Percentiles rank a stretch among this genome's conserved stretches.
Evolutionary conservation across 2,113 vertebrate species (phyloP).

Genomic region (Crotalus tigris): DNA sequence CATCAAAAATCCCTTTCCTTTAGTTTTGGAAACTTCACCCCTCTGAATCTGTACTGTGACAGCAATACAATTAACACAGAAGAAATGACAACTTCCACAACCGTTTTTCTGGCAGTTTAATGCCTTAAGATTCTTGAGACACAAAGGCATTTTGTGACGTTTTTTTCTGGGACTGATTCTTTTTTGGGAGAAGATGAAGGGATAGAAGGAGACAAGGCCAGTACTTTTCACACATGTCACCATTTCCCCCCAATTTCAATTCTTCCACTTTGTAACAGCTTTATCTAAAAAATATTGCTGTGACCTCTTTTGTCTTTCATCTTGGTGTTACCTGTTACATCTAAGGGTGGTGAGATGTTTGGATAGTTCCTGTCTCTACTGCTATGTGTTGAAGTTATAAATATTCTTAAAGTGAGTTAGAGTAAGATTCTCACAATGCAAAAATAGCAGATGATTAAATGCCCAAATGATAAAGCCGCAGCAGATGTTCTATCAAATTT

Average conservation of each 20-base stretch:
- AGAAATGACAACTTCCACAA: background rate
- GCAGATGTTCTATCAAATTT: constrained; percentile 6
- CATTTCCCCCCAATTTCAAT: background rate
- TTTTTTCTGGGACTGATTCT: background rate
- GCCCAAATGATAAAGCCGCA: background rate
- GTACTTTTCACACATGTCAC: background rate
- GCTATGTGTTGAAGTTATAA: background rate
- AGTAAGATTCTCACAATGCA: background rate
- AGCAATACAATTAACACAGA: background rate
- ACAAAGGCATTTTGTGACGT: background rate
- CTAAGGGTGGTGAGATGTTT: constrained; percentile 1
- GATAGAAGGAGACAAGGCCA: background rate
- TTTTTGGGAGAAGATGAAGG: background rate
- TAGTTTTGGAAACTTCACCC: background rate
- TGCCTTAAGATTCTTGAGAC: background rate
- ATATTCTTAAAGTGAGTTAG: background rate
- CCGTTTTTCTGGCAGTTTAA: background rate
- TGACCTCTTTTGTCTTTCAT: background rate
- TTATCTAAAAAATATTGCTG: background rate
- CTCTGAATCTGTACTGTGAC: background rate
- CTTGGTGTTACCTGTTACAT: constrained; percentile 8
- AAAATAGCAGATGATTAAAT: background rate
- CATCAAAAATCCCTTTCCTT: background rate
- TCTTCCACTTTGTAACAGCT: background rate
- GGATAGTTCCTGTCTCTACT: constrained; percentile 24